phyloP scores from a whole-genome alignment of 2,888 invertebrate genomes.

The Keiferia lycopersicella region DNA sequence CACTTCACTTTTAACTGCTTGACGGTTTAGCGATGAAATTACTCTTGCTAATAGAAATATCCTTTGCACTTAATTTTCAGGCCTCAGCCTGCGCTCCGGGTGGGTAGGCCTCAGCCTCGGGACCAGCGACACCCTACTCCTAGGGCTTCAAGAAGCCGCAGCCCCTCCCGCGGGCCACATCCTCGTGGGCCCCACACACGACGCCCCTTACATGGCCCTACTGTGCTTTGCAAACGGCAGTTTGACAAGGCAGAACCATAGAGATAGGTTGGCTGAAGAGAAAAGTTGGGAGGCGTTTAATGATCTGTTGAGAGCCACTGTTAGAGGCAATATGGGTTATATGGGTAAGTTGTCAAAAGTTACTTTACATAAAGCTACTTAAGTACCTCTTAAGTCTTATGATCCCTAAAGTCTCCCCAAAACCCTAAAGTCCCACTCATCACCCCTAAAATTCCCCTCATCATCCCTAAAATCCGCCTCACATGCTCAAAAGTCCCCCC shows the following conservation, averaged over 20 bases:
- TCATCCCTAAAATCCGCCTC: no score
- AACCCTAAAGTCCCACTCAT: no score
- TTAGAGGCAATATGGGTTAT: constrained; percentile 96
- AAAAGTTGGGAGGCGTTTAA: constrained; percentile 93
- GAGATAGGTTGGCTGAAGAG: constrained; percentile 87
- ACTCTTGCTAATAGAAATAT: no score
- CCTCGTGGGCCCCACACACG: constrained; percentile 91
- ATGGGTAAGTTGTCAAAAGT: constrained; percentile 84
- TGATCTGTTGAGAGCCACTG: constrained; percentile 89
- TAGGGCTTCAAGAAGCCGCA: constrained; percentile 86
- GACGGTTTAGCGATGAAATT: no score
- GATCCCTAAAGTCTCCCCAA: no score
- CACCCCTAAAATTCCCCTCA: no score
- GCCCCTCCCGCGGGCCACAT: constrained; percentile 90
- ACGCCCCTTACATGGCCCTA: constrained; percentile 91
- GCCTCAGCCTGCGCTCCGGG: constrained; percentile 88
- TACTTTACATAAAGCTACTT: neutral
- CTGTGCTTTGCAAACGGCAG: constrained; percentile 98
- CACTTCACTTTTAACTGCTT: no score
- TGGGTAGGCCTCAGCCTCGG: constrained; percentile 95
- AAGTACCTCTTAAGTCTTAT: neutral
- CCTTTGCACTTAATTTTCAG: constrained; percentile 53
- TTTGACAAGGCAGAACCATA: constrained; percentile 91
- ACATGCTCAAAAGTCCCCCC: no score
- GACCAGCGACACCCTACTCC: constrained; percentile 95